Conservation (phyloP, 2,113 vertebrate species). For the Neoarius graeffei region DNA sequence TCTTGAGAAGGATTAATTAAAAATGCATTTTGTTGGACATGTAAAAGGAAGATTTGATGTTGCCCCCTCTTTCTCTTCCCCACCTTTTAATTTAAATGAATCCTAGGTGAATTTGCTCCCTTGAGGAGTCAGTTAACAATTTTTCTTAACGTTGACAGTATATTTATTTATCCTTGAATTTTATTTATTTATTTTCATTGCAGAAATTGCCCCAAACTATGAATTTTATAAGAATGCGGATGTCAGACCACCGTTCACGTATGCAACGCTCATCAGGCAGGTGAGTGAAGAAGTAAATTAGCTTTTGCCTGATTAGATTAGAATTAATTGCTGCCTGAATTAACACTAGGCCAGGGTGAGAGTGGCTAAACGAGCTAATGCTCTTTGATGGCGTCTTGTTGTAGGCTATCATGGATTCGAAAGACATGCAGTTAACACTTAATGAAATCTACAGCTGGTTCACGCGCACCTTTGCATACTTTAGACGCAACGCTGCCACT, state of each 20-base stretch:
- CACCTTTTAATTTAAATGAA: slow-evolving; percentile 72
- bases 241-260: slow-evolving; percentile 99
- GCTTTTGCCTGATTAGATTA: slow-evolving; percentile 89
- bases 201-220: slow-evolving; percentile 99
- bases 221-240: slow-evolving; percentile 99
- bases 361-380: slow-evolving; percentile 59
- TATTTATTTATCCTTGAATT: slow-evolving; percentile 68
- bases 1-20: slow-evolving; percentile 80
- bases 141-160: slow-evolving; percentile 75
- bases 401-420: slow-evolving; percentile 99
- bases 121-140: slow-evolving; percentile 73
- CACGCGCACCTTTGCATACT: slow-evolving; percentile 99
- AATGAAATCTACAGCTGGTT: slow-evolving; percentile 99
- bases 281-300: slow-evolving; percentile 92
- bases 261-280: slow-evolving; percentile 99
- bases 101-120: slow-evolving; percentile 67
- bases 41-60: slow-evolving; percentile 76
- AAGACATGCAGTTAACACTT: slow-evolving; percentile 99
- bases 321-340: slow-evolving; percentile 89
- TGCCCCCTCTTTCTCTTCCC: slow-evolving; percentile 27
- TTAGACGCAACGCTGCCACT: slow-evolving; percentile 98
- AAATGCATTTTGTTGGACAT: slow-evolving; percentile 81
- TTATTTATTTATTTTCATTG: slow-evolving; percentile 58
- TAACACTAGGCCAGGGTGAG: slow-evolving; percentile 64
- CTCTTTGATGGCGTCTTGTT: slow-evolving; percentile 93